A percentile compares a stretch with the other conserved stretches of the same genome.
phyloP scores from a whole-genome alignment of 1,140 invertebrate genomes.

The Micrasema longulum region DNA sequence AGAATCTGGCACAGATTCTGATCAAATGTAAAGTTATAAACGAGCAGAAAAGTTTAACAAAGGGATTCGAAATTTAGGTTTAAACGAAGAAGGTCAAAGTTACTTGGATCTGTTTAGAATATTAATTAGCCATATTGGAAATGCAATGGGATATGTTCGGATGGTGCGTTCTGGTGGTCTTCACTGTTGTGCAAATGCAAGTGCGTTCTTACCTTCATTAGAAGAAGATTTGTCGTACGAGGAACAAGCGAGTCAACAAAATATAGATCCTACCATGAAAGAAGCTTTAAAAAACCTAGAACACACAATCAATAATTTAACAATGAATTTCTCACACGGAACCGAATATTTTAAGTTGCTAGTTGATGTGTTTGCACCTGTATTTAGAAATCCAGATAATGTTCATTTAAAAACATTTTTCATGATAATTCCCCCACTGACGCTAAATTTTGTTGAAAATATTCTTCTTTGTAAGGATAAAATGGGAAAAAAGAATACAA shows the following conservation, averaged over 20 bases:
- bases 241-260: conserved; percentile 67
- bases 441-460: conserved; percentile 95
- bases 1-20: conserved; percentile 67
- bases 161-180: conserved; percentile 94
- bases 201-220: conserved; percentile 89
- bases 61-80: conserved; percentile 89
- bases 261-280: conserved; percentile 71
- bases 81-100: conserved; percentile 84
- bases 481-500: conserved; percentile 88
- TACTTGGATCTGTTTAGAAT: conserved; percentile 95
- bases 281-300: conserved; percentile 81
- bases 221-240: conserved; percentile 78
- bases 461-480: conserved; percentile 93
- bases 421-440: conserved; percentile 93
- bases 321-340: conserved; percentile 90
- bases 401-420: conserved; percentile 94
- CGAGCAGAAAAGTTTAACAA: conserved; percentile 95
- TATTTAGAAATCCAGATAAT: conserved; percentile 88
- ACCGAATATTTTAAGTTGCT: conserved; percentile 97
- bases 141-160: conserved; percentile 96
- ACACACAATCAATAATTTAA: conserved; percentile 81
- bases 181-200: conserved; percentile 91
- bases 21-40: conserved; percentile 84
- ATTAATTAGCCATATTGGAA: conserved; percentile 94
- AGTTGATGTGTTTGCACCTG: conserved; percentile 91